Percentiles rank a stretch among this genome's conserved stretches.
These are phyloP conservation scores for Apis cerana DNA, from an alignment of 1,140 invertebrate species.

Conservation along the genomic window DNA sequence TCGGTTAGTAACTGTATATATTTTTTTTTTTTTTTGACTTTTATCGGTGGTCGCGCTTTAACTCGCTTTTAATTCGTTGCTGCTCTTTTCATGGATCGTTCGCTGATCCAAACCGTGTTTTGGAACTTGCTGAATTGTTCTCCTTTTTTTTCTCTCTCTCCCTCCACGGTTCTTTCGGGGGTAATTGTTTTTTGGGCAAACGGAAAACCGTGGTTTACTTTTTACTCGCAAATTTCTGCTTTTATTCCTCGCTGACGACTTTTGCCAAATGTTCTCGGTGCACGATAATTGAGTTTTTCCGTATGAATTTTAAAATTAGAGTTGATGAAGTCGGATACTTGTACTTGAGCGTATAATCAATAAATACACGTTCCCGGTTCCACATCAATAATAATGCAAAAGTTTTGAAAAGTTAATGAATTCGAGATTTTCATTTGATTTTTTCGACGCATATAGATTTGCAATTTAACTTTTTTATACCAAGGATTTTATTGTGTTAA, in stretches of 20 bases:
- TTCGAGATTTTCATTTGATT: no score
- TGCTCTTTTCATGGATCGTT: not conserved
- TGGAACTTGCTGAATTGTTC: not conserved
- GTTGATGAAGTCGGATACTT: not conserved
- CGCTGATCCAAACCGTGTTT: not conserved
- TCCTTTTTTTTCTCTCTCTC: not conserved
- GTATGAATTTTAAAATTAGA: not conserved
- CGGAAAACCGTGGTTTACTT: not conserved
- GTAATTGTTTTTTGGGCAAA: not conserved
- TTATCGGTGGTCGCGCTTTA: slow-evolving; percentile 18
- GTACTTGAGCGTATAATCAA: no score
- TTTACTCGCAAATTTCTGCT: not conserved
- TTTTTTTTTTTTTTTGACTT: not conserved
- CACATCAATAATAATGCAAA: no score
- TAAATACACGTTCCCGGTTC: no score
- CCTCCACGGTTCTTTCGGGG: not conserved
- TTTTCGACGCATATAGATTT: no score
- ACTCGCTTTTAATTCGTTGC: slow-evolving; percentile 29
- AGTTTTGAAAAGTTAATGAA: no score
- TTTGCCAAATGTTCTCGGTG: not conserved
- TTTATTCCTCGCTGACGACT: not conserved
- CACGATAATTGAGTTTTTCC: not conserved
- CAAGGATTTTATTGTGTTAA: no score
- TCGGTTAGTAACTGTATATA: no score
- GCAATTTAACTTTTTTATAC: no score